Percentiles rank a stretch among this genome's conserved stretches.
phyloP scores from a whole-genome alignment of 2,888 invertebrate species.

The Drosophila vallismaia region DNA sequence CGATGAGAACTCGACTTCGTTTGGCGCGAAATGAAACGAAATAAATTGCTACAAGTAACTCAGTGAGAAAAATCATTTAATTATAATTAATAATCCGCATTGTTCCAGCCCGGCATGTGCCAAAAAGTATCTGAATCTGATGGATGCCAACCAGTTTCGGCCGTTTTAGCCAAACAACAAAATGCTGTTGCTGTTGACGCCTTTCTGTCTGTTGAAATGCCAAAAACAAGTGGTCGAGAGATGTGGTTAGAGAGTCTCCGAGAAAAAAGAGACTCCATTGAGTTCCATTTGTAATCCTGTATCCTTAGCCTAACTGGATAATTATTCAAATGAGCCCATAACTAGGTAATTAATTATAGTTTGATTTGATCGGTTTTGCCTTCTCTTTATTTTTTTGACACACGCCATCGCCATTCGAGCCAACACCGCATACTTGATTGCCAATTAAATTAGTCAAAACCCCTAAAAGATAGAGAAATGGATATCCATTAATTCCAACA shows the following conservation, averaged over 20 bases:
- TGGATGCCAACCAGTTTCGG: constrained; percentile 70
- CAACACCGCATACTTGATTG: constrained; percentile 72
- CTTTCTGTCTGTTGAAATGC: constrained; percentile 61
- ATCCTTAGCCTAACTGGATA: constrained; percentile 6
- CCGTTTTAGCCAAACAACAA: constrained; percentile 23
- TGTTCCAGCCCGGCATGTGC: constrained; percentile 56
- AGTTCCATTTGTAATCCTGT: not conserved
- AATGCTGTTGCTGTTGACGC: constrained; percentile 51
- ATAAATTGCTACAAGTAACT: constrained; percentile 35
- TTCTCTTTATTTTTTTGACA: constrained; percentile 27
- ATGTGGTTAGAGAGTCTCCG: constrained; percentile 1
- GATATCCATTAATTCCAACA: constrained; percentile 61
- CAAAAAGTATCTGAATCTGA: constrained; percentile 49
- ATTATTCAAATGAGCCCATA: constrained; percentile 65
- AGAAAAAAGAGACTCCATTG: not conserved
- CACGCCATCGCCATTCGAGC: constrained; percentile 59
- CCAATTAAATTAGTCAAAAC: constrained; percentile 64
- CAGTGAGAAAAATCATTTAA: constrained; percentile 56
- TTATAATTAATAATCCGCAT: constrained; percentile 66
- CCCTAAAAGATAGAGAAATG: constrained; percentile 38
- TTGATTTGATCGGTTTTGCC: constrained; percentile 23
- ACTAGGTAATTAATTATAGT: constrained; percentile 58
- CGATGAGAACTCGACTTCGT: constrained; percentile 34
- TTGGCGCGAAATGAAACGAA: constrained; percentile 35
- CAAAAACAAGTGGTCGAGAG: constrained; percentile 12